These are phyloP conservation scores for Lepidochitona cinerea DNA, from an alignment of 2,888 invertebrate genomes.

Conservation along the genomic window DNA sequence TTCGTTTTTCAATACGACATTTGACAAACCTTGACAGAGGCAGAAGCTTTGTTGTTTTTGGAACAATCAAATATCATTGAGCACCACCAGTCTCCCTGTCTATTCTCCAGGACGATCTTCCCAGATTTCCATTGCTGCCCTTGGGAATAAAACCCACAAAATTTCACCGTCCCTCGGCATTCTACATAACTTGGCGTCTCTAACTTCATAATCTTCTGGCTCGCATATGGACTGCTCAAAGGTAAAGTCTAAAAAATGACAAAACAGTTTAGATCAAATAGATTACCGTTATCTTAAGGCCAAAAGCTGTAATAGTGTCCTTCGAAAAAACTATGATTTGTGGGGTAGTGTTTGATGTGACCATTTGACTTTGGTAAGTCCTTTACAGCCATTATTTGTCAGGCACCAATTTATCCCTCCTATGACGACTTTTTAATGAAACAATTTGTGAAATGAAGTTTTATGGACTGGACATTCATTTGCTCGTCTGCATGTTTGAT, in stretches of 20 bases:
- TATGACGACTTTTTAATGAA: too few species aligned
- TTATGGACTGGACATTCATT: too few species aligned
- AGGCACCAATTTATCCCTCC: too few species aligned
- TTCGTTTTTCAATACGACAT: too few species aligned
- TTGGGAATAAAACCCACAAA: background rate
- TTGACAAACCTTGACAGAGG: too few species aligned
- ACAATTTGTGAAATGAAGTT: too few species aligned
- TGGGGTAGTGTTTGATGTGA: too few species aligned
- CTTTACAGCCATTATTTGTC: too few species aligned
- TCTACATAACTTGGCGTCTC: background rate
- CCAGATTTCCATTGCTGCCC: conserved; percentile 1
- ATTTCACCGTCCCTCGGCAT: background rate
- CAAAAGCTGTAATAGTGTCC: background rate
- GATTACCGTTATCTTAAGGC: background rate
- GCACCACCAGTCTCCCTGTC: background rate
- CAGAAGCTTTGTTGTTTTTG: background rate
- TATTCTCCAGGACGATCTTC: background rate
- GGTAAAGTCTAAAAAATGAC: background rate
- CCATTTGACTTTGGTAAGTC: too few species aligned
- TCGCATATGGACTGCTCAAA: background rate
- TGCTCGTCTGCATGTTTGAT: too few species aligned
- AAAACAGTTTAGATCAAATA: background rate
- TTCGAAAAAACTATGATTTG: background rate
- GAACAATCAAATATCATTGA: background rate
- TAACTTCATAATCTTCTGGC: background rate